A percentile compares a stretch with the other conserved stretches of the same genome.
These are phyloP conservation scores for Cyrtonyx montezumae DNA, from an alignment of 2,113 vertebrate species.

Conservation along the genomic window DNA sequence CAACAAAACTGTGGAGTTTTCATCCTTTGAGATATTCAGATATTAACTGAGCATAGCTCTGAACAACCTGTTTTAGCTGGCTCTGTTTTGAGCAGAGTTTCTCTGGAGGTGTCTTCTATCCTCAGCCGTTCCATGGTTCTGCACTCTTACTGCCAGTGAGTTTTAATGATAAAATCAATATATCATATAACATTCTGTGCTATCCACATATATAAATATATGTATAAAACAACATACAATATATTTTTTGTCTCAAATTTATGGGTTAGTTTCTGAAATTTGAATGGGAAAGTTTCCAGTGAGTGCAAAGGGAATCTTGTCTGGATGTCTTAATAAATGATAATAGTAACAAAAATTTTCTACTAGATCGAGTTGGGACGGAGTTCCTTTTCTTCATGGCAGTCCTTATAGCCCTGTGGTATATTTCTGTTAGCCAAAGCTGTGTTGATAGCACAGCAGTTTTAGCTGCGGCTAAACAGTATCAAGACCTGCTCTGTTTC, in stretches of 20 bases:
- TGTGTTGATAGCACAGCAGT: not conserved
- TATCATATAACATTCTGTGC: not conserved
- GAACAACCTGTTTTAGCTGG: not conserved
- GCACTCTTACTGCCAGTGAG: rapidly evolving
- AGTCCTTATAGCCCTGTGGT: not conserved
- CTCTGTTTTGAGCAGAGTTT: not conserved
- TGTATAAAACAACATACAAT: not conserved
- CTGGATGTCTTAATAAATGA: not conserved
- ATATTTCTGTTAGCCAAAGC: not conserved
- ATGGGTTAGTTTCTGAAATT: not conserved
- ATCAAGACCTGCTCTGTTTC: not conserved
- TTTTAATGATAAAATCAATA: not conserved
- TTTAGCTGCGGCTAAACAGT: not conserved
- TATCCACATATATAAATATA: not conserved
- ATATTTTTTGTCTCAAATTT: not conserved
- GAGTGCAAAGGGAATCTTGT: not conserved
- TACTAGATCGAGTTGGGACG: not conserved
- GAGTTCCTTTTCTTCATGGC: not conserved
- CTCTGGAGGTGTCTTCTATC: not conserved
- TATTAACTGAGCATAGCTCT: not conserved
- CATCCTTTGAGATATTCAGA: not conserved
- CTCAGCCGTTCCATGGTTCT: not conserved
- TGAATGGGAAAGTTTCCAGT: not conserved
- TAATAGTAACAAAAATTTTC: not conserved
- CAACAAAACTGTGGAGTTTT: not conserved